Conservation (phyloP, 2,113 vertebrate species). For the Hemiprocne comata region DNA sequence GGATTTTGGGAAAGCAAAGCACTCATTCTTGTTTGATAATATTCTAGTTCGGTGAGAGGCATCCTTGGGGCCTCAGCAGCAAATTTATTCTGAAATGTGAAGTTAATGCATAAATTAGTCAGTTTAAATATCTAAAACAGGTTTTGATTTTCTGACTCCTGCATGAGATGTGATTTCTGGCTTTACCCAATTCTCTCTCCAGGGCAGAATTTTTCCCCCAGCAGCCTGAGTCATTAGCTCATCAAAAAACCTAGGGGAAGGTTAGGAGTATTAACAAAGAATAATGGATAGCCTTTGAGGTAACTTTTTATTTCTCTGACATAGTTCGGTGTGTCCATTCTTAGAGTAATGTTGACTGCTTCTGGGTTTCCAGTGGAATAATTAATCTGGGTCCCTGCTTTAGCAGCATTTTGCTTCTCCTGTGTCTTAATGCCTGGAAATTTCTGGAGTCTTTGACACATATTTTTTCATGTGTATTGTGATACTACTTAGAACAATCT, state of each 20-base stretch:
- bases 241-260: neutral
- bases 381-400: neutral
- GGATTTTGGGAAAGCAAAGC: constrained; percentile 40
- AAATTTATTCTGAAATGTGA: constrained; percentile 42
- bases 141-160: constrained; percentile 15
- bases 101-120: constrained; percentile 52
- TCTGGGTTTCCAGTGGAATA: constrained; percentile 24
- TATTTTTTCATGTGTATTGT: neutral
- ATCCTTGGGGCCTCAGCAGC: constrained; percentile 41
- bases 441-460: neutral
- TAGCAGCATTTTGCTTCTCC: neutral
- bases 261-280: neutral
- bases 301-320: neutral
- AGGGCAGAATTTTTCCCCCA: neutral
- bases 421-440: neutral
- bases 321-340: neutral
- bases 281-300: neutral
- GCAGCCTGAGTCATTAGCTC: neutral
- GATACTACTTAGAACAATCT: neutral
- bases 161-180: neutral
- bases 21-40: constrained; percentile 12
- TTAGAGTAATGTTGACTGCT: neutral
- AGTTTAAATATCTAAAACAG: constrained; percentile 9
- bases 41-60: neutral
- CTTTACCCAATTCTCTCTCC: constrained; percentile 11